Conservation (phyloP, 2,888 invertebrate species). For the Fragum fragum region DNA sequence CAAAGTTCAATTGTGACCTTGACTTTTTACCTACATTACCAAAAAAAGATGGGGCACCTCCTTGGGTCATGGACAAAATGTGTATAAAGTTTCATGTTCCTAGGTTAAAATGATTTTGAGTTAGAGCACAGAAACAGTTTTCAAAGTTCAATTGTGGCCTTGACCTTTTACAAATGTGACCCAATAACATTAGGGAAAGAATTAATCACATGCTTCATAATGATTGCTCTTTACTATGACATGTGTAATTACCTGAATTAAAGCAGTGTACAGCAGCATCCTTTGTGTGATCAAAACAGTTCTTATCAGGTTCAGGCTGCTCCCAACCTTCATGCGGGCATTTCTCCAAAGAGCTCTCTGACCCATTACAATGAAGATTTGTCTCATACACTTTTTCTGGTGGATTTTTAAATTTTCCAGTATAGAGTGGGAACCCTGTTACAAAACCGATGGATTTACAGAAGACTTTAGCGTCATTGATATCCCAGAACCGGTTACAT, state of each 20-base stretch:
- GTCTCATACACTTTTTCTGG: slow-evolving; percentile 79
- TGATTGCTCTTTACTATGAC: no score
- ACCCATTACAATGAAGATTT: slow-evolving; percentile 76
- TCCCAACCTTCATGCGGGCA: slow-evolving; percentile 80
- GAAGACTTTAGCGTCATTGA: slow-evolving; percentile 90
- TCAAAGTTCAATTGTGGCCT: no score
- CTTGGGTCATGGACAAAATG: no score
- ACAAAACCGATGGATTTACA: slow-evolving; percentile 72
- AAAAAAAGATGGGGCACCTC: no score
- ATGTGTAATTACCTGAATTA: slow-evolving; percentile 77
- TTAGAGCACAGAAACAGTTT: no score
- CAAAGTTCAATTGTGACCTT: no score
- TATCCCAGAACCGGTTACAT: slow-evolving; percentile 92
- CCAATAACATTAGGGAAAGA: no score
- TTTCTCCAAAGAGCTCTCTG: slow-evolving; percentile 67
- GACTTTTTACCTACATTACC: no score
- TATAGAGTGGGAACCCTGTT: slow-evolving; percentile 72
- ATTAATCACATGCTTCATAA: no score
- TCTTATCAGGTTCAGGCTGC: slow-evolving; percentile 43
- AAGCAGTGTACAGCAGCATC: slow-evolving; percentile 79
- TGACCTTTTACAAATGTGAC: no score
- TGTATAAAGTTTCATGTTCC: no score
- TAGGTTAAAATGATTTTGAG: no score
- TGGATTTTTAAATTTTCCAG: slow-evolving; percentile 53
- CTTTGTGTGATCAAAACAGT: slow-evolving; percentile 71